Base-by-base conservation (phyloP, 2,113 vertebrate species). In the Typhlomys cinereus region DNA sequence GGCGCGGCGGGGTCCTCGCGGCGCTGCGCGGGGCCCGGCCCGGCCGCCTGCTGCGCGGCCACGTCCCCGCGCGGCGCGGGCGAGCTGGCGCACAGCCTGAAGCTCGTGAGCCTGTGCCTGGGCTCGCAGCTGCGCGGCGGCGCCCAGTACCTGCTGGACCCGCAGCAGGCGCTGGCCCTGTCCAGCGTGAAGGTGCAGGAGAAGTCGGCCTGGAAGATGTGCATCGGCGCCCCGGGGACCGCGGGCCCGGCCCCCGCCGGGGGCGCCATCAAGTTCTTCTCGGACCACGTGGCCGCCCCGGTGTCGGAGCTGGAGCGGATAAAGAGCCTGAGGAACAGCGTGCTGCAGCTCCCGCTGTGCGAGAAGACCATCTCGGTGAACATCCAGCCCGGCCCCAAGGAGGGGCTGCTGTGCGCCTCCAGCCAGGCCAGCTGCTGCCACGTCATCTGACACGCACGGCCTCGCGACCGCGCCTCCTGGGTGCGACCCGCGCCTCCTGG, bases 341-440 rank as follows among this genome's bases (percentile, higher is more conserved):
- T 99, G 96, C 98, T 99, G 83, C 99, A 99, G 98, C 99, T 99
- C 98, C 99, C 99, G 99, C 99, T 99, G 96, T 99, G 99, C 66
- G 99, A 99, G 98, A 99, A 99, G 98, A 99, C 98, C 83, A 99
- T 99, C 98, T 99, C 99, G 90, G 99, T 99, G 96, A 99, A 99
- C 98, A 99, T 99, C 98, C 99, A 99, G 98, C 99, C 98, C 70
- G 98, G 97, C 97, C 98, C 99, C 54, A 98, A 99, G 97, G 99
- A 99, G 74, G 98, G 98, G 84, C 98, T 99, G 95, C 98, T 99
- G 88, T 99, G 99, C 90, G 98, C 98, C 94, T 97, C 99, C 69
- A 98, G 98, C 97, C 99, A 98, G 46, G 98, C 99, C 98, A 99
- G 98, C 97, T 99, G 99, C 97, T 99, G 99, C 98, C 99, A 99